Evolutionary conservation across 2,113 vertebrate genomes (phyloP).

Genomic region (Lepisosteus osseus): DNA sequence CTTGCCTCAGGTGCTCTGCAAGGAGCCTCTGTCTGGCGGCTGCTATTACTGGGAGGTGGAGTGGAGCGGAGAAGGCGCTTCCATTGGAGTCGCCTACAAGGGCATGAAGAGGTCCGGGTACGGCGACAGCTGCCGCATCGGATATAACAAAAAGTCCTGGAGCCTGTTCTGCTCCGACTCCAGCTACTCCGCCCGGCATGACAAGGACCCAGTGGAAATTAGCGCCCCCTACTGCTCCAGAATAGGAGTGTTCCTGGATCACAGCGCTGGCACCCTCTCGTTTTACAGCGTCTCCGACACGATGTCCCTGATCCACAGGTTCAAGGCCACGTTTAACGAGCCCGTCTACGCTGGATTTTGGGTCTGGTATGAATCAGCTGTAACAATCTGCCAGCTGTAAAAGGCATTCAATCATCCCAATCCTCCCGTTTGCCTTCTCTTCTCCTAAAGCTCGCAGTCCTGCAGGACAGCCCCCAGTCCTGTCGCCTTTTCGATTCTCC

Average conservation of each 20-base stretch:
- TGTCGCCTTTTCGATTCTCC: too few relatives aligned
- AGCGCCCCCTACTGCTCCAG: conserved; percentile 61
- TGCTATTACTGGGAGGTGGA: conserved; percentile 76
- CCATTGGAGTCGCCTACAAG: conserved; percentile 71
- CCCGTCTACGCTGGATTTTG: conserved; percentile 74
- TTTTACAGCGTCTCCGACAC: conserved; percentile 66
- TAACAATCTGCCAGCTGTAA: conserved; percentile 55
- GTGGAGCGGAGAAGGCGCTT: conserved; percentile 67
- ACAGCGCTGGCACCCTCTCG: conserved; percentile 59
- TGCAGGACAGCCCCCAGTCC: too few relatives aligned
- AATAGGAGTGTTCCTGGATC: conserved; percentile 72
- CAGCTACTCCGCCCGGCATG: conserved; percentile 77
- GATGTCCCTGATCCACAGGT: conserved; percentile 71
- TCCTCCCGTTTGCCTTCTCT: too few relatives aligned
- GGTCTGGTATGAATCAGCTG: conserved; percentile 75
- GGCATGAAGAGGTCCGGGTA: conserved; percentile 72
- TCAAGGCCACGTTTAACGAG: conserved; percentile 70
- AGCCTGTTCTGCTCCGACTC: conserved; percentile 75
- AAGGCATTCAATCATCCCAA: not conserved
- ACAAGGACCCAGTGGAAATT: conserved; percentile 67
- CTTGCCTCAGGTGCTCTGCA: conserved; percentile 69
- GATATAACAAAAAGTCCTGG: conserved; percentile 79
- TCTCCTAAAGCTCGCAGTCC: too few relatives aligned
- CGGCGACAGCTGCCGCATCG: conserved; percentile 74
- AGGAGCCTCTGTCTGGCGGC: conserved; percentile 68